These are phyloP conservation scores for Basileuterus tristriatus DNA, from an alignment of 2,797 vertebrate genomes.

Conservation along the genomic window DNA sequence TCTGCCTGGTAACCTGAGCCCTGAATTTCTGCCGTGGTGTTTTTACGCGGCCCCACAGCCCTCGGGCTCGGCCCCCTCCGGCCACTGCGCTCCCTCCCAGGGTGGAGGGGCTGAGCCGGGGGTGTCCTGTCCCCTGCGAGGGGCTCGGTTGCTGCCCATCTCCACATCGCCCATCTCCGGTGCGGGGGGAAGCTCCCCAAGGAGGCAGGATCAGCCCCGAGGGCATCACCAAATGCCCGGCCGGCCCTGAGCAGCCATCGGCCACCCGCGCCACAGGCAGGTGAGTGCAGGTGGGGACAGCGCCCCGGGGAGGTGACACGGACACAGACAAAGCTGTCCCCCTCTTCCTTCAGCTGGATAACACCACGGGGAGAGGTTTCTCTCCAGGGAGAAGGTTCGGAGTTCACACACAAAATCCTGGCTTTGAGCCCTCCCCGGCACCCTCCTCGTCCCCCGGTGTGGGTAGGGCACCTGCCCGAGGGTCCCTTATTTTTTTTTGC, in stretches of 20 bases:
- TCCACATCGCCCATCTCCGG: rapidly evolving
- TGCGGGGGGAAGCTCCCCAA: not conserved
- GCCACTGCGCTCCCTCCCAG: not conserved
- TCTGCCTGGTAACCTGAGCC: conserved; percentile 91
- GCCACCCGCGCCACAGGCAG: not conserved
- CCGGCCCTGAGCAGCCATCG: not conserved
- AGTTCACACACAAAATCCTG: not conserved
- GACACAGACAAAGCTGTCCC: rapidly evolving
- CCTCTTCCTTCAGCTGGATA: not conserved
- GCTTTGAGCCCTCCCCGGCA: not conserved
- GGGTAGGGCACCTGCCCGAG: not conserved
- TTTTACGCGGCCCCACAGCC: not conserved
- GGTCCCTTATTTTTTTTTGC: not conserved
- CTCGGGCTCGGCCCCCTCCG: not conserved
- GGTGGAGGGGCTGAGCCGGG: not conserved
- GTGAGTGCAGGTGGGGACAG: not conserved
- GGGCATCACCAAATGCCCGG: not conserved
- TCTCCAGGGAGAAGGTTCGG: not conserved
- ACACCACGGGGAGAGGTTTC: not conserved
- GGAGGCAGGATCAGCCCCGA: not conserved
- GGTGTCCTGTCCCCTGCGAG: not conserved
- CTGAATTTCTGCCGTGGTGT: conserved; percentile 79
- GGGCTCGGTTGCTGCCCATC: conserved; percentile 5
- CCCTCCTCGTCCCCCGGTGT: rapidly evolving
- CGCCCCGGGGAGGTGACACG: not conserved